These are phyloP conservation scores for Caenorhabditis macrosperma DNA, from an alignment of 2,888 invertebrate species.

Conservation along the genomic window DNA sequence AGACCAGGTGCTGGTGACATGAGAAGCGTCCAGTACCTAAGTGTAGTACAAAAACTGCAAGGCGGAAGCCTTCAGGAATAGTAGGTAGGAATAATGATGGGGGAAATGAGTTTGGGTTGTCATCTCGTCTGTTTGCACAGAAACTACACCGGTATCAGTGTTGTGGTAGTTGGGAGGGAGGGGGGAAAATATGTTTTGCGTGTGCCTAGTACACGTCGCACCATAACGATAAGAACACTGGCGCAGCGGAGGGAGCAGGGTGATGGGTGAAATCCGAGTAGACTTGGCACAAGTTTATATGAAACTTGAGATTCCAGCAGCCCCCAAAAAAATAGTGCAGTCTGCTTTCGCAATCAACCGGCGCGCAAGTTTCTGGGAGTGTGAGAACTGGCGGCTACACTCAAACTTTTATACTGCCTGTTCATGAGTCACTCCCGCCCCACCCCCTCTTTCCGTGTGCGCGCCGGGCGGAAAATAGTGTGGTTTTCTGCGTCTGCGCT, in stretches of 20 bases:
- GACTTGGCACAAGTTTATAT: background rate
- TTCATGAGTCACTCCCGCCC: constrained; percentile 31
- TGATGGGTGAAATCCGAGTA: background rate
- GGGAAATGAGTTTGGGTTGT: background rate
- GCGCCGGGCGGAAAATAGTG: constrained; percentile 3
- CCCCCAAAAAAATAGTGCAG: background rate
- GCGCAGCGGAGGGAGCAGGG: background rate
- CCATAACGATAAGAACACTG: background rate
- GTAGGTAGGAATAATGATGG: background rate
- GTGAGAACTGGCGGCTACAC: background rate
- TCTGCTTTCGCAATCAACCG: constrained; percentile 20
- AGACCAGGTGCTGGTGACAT: constrained; percentile 56
- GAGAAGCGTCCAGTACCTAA: constrained; percentile 61
- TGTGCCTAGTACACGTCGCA: background rate
- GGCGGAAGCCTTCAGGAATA: constrained; percentile 4
- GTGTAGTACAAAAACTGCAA: constrained; percentile 65
- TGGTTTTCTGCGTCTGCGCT: background rate
- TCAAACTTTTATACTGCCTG: constrained; percentile 37
- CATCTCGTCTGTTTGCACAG: background rate
- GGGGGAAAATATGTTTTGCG: background rate
- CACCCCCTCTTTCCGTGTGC: constrained; percentile 19
- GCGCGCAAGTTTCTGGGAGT: background rate
- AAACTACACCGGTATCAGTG: background rate
- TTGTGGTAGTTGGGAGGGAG: background rate
- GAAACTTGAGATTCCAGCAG: background rate